These are phyloP conservation scores for Boulengeromyrus knoepffleri DNA, from an alignment of 2,113 vertebrate species.

Conservation along the genomic window DNA sequence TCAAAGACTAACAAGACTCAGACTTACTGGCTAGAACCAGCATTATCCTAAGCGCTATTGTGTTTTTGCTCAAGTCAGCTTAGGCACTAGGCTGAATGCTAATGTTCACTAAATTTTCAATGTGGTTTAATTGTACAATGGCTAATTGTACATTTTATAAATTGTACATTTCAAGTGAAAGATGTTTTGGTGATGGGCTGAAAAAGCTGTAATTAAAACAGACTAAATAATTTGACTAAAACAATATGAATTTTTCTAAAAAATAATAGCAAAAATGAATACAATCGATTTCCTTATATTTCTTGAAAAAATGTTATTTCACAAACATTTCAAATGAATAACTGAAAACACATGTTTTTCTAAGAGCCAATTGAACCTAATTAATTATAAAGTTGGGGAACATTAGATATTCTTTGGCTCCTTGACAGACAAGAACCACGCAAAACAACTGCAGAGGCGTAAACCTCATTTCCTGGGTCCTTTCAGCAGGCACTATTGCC, in stretches of 20 bases:
- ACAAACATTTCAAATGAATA: too few relatives aligned
- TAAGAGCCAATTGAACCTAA: too few relatives aligned
- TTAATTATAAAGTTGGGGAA: too few relatives aligned
- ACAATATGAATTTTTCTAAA: too few relatives aligned
- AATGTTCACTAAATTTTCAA: background rate
- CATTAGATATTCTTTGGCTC: background rate
- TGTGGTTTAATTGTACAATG: background rate
- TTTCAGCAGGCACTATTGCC: background rate
- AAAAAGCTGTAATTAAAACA: too few relatives aligned
- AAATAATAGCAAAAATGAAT: too few relatives aligned
- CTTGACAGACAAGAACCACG: background rate
- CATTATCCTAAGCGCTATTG: background rate
- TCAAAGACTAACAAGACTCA: background rate
- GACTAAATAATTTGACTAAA: too few relatives aligned
- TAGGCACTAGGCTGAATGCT: background rate
- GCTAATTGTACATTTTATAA: background rate
- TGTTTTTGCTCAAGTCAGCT: background rate
- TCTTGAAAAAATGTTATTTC: too few relatives aligned
- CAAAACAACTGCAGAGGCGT: background rate
- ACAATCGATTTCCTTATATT: too few relatives aligned
- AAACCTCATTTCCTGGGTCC: background rate
- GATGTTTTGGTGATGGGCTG: background rate
- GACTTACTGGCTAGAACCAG: background rate
- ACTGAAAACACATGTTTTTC: too few relatives aligned
- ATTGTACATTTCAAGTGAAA: background rate